These are phyloP conservation scores for Paracanthobrama guichenoti DNA, from an alignment of 2,113 vertebrate genomes.

Conservation along the genomic window DNA sequence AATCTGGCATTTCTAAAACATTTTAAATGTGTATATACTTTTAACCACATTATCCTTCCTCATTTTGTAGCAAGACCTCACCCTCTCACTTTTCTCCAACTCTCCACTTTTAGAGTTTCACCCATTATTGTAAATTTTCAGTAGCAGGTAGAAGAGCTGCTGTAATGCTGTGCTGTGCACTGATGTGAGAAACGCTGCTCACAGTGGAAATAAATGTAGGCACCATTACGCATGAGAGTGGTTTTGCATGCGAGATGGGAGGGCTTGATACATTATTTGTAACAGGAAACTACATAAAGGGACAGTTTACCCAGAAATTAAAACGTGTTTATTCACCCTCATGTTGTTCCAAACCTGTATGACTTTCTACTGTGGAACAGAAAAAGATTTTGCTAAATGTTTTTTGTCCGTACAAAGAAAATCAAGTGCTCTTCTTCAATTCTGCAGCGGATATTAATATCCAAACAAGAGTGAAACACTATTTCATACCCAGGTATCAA, in stretches of 20 bases:
- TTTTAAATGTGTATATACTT: too few relatives aligned
- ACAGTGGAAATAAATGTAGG: slow-evolving; percentile 13
- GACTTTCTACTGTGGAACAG: neutral
- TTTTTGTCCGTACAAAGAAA: neutral
- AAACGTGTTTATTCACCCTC: neutral
- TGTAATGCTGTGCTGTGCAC: neutral
- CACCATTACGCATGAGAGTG: neutral
- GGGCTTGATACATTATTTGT: neutral
- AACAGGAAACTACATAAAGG: neutral
- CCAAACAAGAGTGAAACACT: too few relatives aligned
- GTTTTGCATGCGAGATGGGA: neutral
- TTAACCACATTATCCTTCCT: neutral
- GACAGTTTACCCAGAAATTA: neutral
- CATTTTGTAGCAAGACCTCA: neutral
- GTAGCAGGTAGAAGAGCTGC: neutral
- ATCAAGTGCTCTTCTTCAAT: too few relatives aligned
- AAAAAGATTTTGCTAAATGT: neutral
- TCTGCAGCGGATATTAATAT: too few relatives aligned
- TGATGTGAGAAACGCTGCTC: slow-evolving; percentile 7
- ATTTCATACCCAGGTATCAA: too few relatives aligned
- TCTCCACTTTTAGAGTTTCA: neutral
- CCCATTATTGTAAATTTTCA: slow-evolving; percentile 20
- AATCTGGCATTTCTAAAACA: too few relatives aligned
- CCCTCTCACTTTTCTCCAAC: neutral
- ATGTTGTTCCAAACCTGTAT: neutral